Evolutionary conservation across 2,888 invertebrate species (phyloP), one percentile per base, ranked within the genome.

Genomic region (Hypomecis atomaria): DNA sequence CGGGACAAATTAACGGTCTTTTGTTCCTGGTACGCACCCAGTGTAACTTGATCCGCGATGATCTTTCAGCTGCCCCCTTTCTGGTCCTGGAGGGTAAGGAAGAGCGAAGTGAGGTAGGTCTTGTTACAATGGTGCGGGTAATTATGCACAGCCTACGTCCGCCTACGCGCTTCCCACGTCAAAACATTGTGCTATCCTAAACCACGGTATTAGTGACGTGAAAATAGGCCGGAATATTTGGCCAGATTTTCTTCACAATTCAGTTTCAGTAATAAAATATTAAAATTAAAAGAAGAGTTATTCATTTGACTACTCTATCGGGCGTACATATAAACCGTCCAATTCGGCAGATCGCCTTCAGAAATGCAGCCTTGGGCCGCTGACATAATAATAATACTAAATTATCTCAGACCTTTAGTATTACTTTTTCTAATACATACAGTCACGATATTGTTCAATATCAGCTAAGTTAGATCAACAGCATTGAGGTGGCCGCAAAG

Each of bases 91-190:
- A 23, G 10, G 37, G 4, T 43, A 23, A 7, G 10, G 38, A 36
- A 34, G 36, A 34, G 43, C 57, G 38, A 61, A 65, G 65, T 65
- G 55, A 57, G 67, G 69, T 67, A 71, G 84, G 62, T 78, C 83
- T 73, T 42, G 45, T 54, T 77, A 73, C 34, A 58, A 59, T 78
- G 80, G 85, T 59, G 64, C 62, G 55, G 55, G 71, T 83, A 84
- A 86, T 87, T 88, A 86, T 85, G 77, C 78, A 72, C 73, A 76
- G 67, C 86, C 85, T 75, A 88, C 86, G 78, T 80, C 54, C 85
- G 72, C 87, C 86, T 72, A 85, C 85, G 66, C 61, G 54, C 86
- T 82, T 87, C 87, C 86, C 86, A 88, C 86, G 71, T 62, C 56
- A 55, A 67, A 64, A 62, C 50, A 54, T 61, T 67, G 59, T 66